phyloP scores from a whole-genome alignment of 2,113 vertebrate species.

The Mustela lutreola region DNA sequence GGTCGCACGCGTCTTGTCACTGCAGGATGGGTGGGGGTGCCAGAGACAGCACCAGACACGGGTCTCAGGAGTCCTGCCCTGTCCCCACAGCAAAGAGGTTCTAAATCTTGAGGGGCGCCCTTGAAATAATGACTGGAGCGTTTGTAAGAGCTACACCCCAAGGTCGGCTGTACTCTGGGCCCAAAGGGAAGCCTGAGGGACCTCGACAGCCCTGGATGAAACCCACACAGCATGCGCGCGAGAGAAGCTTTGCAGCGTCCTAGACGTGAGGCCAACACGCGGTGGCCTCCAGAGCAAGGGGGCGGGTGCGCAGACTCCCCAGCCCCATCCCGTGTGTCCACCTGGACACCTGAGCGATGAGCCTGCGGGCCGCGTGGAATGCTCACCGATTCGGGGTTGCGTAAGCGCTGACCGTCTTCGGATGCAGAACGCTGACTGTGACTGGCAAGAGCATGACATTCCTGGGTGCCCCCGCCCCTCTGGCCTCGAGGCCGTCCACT shows the following conservation, averaged over 20 bases:
- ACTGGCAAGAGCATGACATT: constrained; percentile 29
- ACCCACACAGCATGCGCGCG: not conserved
- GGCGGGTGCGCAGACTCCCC: not conserved
- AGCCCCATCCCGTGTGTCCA: not conserved
- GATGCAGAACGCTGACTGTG: not conserved
- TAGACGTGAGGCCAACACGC: fast-evolving
- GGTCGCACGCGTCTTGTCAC: not conserved
- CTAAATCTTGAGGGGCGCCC: not conserved
- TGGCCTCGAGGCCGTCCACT: constrained; percentile 75
- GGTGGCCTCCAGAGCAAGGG: not conserved
- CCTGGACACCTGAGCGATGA: not conserved
- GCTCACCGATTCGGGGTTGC: not conserved
- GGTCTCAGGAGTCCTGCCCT: not conserved
- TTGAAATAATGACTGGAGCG: not conserved
- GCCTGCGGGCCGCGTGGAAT: not conserved
- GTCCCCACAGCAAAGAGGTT: not conserved
- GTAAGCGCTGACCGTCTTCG: not conserved
- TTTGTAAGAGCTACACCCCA: not conserved
- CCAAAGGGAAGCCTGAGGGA: not conserved
- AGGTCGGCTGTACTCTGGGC: not conserved
- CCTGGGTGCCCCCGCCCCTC: not conserved
- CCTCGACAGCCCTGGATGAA: not conserved
- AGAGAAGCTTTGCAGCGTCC: not conserved
- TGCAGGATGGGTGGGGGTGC: not conserved
- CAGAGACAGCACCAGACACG: not conserved